Conservation (phyloP, 2,888 invertebrate species). For the Drosophila picticornis region DNA sequence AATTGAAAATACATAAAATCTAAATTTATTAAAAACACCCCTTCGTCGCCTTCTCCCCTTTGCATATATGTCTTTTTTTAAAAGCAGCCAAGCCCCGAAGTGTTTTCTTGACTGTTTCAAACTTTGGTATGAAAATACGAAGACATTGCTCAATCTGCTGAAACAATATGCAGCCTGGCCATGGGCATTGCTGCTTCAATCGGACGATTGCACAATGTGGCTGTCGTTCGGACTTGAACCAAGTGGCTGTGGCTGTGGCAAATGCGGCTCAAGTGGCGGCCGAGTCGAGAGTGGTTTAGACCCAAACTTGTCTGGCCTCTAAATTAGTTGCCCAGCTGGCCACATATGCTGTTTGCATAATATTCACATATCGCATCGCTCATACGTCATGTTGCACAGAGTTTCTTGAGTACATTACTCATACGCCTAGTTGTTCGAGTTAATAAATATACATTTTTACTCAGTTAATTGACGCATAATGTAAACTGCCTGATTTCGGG, state of each 20-base stretch:
- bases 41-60: no score
- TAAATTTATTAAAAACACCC: conserved; percentile 68
- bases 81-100: conserved; percentile 11
- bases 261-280: conserved; percentile 26
- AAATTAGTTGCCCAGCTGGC: conserved; percentile 40
- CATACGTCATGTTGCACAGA: conserved; percentile 27
- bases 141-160: conserved; percentile 44
- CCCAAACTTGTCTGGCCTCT: conserved; percentile 30
- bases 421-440: neutral
- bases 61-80: neutral
- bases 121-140: conserved; percentile 55
- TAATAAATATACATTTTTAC: conserved; percentile 8
- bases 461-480: conserved; percentile 4
- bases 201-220: conserved; percentile 29
- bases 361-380: conserved; percentile 17
- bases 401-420: conserved; percentile 5
- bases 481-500: conserved; percentile 21
- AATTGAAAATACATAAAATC: conserved; percentile 78
- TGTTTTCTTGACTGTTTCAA: conserved; percentile 46
- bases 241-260: conserved; percentile 38
- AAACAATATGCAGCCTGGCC: conserved; percentile 57
- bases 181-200: conserved; percentile 41
- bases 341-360: conserved; percentile 40
- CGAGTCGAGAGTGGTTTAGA: conserved; percentile 5
- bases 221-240: conserved; percentile 35